Conservation (phyloP, 2,888 invertebrate species). For the Catocala sponsa region DNA sequence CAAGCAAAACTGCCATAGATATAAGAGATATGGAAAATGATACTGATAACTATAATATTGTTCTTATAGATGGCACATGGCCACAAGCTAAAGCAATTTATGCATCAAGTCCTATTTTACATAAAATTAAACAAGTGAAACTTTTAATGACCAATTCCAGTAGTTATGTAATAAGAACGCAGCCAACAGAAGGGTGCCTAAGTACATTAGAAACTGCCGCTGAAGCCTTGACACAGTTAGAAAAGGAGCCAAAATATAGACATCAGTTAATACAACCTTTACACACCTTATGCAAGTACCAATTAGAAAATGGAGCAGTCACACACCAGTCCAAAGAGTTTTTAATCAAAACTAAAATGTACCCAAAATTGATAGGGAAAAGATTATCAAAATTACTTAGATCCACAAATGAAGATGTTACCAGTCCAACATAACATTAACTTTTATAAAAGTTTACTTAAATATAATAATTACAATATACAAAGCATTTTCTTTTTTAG, state of each 20-base stretch:
- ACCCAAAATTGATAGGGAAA: constrained; percentile 94
- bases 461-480: constrained; percentile 22
- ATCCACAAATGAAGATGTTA: constrained; percentile 68
- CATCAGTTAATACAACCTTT: constrained; percentile 92
- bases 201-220: constrained; percentile 97
- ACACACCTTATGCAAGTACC: constrained; percentile 94
- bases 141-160: constrained; percentile 91
- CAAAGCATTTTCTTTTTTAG: no score
- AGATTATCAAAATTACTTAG: constrained; percentile 87
- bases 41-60: constrained; percentile 90
- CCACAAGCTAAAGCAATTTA: constrained; percentile 98
- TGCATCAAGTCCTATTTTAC: constrained; percentile 93
- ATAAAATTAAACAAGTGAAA: constrained; percentile 93
- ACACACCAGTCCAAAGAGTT: constrained; percentile 97
- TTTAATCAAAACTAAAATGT: constrained; percentile 92
- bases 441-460: constrained; percentile 20
- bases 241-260: constrained; percentile 90
- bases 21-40: constrained; percentile 86
- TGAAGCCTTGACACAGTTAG: constrained; percentile 92
- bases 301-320: constrained; percentile 96
- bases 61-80: constrained; percentile 98
- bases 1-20: constrained; percentile 92
- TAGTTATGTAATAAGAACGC: constrained; percentile 97
- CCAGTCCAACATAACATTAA: constrained; percentile 29
- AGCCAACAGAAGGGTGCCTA: constrained; percentile 96